Evolutionary conservation across 2,888 invertebrate genomes (phyloP).

Genomic region (Spisula solida): DNA sequence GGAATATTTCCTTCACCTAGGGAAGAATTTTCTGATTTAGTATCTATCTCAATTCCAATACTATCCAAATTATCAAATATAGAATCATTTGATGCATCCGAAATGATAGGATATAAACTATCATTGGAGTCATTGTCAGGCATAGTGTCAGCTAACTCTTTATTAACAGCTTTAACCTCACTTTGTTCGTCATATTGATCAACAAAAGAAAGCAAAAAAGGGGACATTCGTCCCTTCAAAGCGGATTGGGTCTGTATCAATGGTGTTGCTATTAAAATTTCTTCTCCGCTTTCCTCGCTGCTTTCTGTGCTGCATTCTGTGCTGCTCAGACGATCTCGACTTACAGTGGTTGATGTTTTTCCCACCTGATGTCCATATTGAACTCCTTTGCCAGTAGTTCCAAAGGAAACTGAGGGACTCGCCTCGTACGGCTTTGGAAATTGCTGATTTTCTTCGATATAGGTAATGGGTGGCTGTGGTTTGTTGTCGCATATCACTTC

Average conservation of each 20-base stretch:
- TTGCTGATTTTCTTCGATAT: neutral
- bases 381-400: neutral
- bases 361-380: conserved; percentile 5
- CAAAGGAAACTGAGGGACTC: neutral
- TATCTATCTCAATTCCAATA: neutral
- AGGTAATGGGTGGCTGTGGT: neutral
- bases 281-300: neutral
- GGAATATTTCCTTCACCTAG: neutral
- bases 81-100: neutral
- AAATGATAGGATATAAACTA: neutral
- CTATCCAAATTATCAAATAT: neutral
- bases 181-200: neutral
- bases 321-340: neutral
- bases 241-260: neutral
- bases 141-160: neutral
- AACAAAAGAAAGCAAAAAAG: neutral
- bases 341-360: neutral
- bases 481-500: neutral
- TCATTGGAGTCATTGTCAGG: neutral
- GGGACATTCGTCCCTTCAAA: neutral
- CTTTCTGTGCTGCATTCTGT: neutral
- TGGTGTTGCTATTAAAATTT: conserved; percentile 29
- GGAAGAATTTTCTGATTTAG: neutral
- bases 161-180: neutral
- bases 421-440: neutral